These are phyloP conservation scores for Drosophila hamatofila DNA, from an alignment of 2,888 invertebrate species.

Conservation along the genomic window DNA sequence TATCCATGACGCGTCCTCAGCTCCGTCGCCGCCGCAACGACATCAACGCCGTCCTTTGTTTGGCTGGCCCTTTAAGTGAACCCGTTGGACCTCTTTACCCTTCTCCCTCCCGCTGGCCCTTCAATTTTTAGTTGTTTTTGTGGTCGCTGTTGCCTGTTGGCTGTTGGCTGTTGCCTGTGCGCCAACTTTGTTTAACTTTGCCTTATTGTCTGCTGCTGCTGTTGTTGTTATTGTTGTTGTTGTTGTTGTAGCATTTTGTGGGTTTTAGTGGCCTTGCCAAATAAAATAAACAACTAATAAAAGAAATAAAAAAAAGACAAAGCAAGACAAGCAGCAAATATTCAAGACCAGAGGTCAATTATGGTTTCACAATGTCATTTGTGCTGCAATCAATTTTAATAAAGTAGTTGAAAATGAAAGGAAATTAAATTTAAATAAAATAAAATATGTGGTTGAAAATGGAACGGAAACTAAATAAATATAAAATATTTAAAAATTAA, in stretches of 20 bases:
- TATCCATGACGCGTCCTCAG: constrained; percentile 45
- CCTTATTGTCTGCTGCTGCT: constrained; percentile 57
- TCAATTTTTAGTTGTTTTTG: constrained; percentile 1
- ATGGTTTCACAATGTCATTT: constrained; percentile 24
- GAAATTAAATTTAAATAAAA: background rate
- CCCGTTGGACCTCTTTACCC: constrained; percentile 31
- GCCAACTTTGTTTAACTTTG: constrained; percentile 74
- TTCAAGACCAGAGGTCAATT: constrained; percentile 31
- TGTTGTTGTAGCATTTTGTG: constrained; percentile 48
- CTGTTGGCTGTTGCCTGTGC: constrained; percentile 33
- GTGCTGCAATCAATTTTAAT: constrained; percentile 1
- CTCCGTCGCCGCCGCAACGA: constrained; percentile 50
- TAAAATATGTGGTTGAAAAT: too few relatives aligned
- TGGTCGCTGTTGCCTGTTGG: background rate
- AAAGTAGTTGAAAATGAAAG: background rate
- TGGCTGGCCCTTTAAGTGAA: constrained; percentile 59
- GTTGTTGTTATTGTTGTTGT: constrained; percentile 22
- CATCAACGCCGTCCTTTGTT: constrained; percentile 81
- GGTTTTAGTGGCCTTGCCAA: constrained; percentile 62
- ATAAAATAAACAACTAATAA: constrained; percentile 12
- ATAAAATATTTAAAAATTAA: background rate
- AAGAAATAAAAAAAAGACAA: background rate
- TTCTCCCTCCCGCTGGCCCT: background rate
- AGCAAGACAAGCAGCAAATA: constrained; percentile 9
- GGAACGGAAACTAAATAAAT: background rate